These are phyloP conservation scores for Bimastos eiseni DNA, from an alignment of 2,888 invertebrate genomes.

Conservation along the genomic window DNA sequence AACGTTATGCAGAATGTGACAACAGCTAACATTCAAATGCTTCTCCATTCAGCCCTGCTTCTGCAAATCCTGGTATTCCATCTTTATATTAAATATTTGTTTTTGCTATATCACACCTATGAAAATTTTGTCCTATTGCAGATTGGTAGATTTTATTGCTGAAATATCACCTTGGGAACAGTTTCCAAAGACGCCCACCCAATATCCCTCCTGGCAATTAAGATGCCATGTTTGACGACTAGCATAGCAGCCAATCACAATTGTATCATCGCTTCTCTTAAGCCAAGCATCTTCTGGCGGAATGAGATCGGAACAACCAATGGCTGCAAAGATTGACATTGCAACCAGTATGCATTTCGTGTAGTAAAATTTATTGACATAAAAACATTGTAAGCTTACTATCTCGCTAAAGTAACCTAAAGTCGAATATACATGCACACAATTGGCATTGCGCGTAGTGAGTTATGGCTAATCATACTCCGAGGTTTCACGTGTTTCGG, in stretches of 20 bases:
- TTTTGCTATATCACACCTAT: not conserved
- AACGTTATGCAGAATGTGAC: not conserved
- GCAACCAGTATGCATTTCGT: not conserved
- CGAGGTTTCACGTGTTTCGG: too few species aligned
- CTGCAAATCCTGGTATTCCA: not conserved
- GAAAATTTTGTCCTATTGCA: not conserved
- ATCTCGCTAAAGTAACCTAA: too few species aligned
- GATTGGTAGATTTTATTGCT: not conserved
- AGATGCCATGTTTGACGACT: slow-evolving; percentile 31
- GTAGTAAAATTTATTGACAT: too few species aligned
- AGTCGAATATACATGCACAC: too few species aligned
- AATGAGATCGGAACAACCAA: slow-evolving; percentile 33
- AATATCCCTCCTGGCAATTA: slow-evolving; percentile 26
- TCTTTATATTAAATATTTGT: not conserved
- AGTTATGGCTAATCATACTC: too few species aligned
- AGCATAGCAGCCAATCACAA: slow-evolving; percentile 32
- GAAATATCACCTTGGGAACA: slow-evolving; percentile 25
- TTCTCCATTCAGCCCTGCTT: not conserved
- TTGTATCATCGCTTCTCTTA: slow-evolving; percentile 18
- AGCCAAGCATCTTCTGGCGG: slow-evolving; percentile 34
- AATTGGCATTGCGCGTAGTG: too few species aligned
- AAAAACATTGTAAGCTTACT: too few species aligned
- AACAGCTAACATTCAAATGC: not conserved
- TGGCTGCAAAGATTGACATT: slow-evolving; percentile 27
- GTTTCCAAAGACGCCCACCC: slow-evolving; percentile 35